Evolutionary conservation across 1,140 invertebrate species (phyloP), one percentile per base, ranked within the genome.

Genomic region (Magallana gigas): DNA sequence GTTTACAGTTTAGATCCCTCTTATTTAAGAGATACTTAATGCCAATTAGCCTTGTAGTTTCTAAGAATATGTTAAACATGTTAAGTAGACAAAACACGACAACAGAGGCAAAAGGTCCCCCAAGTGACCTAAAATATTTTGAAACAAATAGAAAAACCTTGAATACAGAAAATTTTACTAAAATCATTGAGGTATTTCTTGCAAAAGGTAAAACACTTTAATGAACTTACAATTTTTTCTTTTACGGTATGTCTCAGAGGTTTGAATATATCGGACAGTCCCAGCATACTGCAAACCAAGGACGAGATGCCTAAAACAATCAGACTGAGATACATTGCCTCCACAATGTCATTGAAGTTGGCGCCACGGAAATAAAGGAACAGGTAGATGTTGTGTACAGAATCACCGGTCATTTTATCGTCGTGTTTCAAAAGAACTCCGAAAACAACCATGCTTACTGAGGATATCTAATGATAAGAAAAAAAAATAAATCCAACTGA

Each of bases 331-430:
- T 76, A 36, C 68, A 76, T 76, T 12, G 68, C 29, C 36, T 76
- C 18, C 68, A 76, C 68, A 76, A 76, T 76, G 68, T 76, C 68
- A 76, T 29, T 2, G 23, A 76, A 76, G 23, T 76, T 76, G 14
- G 36, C 68, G 36, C 68, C 68, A 11, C 6, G 7, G 8, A 76
- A 23, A 29, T 76, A 76, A 29, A 76, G 23, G 23, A 29, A 76
- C 68, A 12, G 9, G 68, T 76, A 76, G 12, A 76, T 23, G 68
- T 76, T 1, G 9, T 76, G 14, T 6, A 76, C 68, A 12, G 23
- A 29, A 76, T 4, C 36, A 7, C 68, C 68, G 0, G 68, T 76
- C 68, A 76, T 76, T 12, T 29, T 76, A 29, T 1, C 14, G 68
- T 76, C 68, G 36, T 9, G 23, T 29, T 12, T 36, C 68, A 76